Evolutionary conservation across 2,797 vertebrate genomes (phyloP).

Genomic region (Podarcis lilfordi): DNA sequence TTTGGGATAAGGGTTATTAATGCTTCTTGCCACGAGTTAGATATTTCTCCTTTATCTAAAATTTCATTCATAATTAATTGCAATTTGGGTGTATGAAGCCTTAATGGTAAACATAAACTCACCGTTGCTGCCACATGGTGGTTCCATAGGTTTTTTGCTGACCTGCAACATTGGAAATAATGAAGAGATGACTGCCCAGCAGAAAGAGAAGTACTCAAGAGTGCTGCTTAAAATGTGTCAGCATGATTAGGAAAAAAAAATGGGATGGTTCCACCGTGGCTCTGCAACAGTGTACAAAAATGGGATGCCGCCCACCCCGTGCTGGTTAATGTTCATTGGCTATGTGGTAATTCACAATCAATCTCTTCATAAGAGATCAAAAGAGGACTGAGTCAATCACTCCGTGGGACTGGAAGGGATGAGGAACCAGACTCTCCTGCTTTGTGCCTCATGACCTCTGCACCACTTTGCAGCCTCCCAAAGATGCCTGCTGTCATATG

Average conservation of each 20-base stretch:
- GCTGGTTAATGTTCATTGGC: neutral
- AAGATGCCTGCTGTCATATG: neutral
- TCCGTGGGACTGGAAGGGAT: neutral
- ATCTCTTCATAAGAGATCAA: neutral
- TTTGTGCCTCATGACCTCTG: no score
- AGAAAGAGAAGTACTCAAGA: neutral
- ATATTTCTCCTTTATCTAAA: no score
- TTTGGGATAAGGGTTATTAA: no score
- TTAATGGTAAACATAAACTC: neutral
- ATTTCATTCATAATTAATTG: no score
- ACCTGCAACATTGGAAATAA: slow-evolving; percentile 18
- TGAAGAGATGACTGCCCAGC: neutral
- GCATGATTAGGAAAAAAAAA: neutral
- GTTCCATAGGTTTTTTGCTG: slow-evolving; percentile 30
- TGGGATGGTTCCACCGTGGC: neutral
- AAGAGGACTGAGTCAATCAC: neutral
- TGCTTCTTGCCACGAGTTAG: no score
- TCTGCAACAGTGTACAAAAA: neutral
- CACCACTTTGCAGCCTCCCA: no score
- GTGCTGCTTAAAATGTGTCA: neutral
- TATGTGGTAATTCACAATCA: neutral
- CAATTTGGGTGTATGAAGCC: neutral
- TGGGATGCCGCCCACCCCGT: neutral
- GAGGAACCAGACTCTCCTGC: neutral
- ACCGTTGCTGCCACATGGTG: slow-evolving; percentile 18